Evolutionary conservation across 2,888 invertebrate species (phyloP).

Genomic region (Drosophila pegasa): DNA sequence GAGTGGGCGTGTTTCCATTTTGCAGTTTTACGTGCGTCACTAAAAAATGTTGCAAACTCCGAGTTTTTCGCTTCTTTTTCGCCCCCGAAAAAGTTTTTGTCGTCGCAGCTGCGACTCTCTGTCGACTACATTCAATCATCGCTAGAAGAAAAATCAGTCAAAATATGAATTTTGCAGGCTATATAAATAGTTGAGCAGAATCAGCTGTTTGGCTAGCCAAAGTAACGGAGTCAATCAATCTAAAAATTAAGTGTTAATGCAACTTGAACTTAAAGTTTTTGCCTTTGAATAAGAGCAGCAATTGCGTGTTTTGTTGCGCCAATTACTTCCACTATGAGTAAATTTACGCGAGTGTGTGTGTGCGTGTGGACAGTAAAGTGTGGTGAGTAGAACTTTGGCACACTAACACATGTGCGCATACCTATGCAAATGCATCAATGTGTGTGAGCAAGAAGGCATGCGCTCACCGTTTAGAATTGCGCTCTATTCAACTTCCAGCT

Average conservation of each 20-base stretch:
- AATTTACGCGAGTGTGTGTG: not conserved
- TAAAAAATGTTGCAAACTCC: constrained; percentile 18
- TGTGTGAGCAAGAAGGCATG: not conserved
- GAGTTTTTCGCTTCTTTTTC: constrained; percentile 23
- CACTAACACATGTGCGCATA: not conserved
- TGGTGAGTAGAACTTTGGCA: not conserved
- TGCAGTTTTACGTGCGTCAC: constrained; percentile 29
- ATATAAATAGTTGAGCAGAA: not conserved
- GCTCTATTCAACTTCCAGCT: not conserved
- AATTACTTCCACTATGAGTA: too few species aligned
- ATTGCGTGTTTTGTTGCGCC: not conserved
- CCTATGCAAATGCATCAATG: not conserved
- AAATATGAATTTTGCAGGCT: constrained; percentile 5
- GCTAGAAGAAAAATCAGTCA: constrained; percentile 19
- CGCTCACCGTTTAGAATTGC: not conserved
- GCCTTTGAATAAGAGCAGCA: not conserved
- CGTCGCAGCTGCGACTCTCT: constrained; percentile 66
- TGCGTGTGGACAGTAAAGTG: not conserved
- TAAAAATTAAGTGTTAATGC: not conserved
- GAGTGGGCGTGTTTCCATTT: constrained; percentile 16
- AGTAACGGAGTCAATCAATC: constrained; percentile 1
- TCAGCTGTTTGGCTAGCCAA: not conserved
- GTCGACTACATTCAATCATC: constrained; percentile 70
- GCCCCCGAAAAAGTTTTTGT: constrained; percentile 37
- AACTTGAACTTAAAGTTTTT: not conserved